phyloP scores from a whole-genome alignment of 2,797 vertebrate species.

The Crenuchus spilurus region DNA sequence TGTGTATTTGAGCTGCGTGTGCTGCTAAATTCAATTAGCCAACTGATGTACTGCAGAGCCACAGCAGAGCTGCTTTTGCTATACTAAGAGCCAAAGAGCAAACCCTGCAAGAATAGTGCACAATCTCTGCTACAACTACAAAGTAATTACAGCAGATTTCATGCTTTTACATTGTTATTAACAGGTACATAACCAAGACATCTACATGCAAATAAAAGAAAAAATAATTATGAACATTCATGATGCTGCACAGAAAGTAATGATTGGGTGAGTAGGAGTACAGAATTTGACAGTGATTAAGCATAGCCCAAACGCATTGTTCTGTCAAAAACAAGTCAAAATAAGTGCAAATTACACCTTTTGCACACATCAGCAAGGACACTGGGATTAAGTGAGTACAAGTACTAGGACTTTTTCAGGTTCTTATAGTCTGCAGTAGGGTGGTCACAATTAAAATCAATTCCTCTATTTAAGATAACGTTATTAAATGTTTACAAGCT shows the following conservation, averaged over 20 bases:
- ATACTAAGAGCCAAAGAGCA: background rate
- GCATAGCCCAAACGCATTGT: background rate
- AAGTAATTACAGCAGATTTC: background rate
- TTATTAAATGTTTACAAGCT: too few relatives aligned
- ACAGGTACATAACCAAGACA: background rate
- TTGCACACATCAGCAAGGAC: slow-evolving; percentile 5
- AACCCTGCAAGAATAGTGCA: background rate
- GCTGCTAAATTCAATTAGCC: too few relatives aligned
- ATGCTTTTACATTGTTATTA: background rate
- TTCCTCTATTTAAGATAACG: too few relatives aligned
- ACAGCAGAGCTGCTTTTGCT: background rate
- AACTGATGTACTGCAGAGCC: too few relatives aligned
- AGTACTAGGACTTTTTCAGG: background rate
- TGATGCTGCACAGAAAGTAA: slow-evolving; percentile 18
- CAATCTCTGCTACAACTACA: background rate
- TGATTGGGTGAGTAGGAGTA: slow-evolving; percentile 56
- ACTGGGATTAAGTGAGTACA: background rate
- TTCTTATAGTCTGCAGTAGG: background rate
- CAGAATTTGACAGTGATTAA: slow-evolving; percentile 11
- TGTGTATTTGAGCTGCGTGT: slow-evolving; percentile 8
- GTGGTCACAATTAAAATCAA: too few relatives aligned
- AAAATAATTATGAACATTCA: background rate
- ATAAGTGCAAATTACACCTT: background rate
- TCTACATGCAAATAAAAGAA: background rate
- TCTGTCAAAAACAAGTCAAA: slow-evolving; percentile 2